A percentile compares a stretch with the other conserved stretches of the same genome.
These are phyloP conservation scores for Patella pellucida DNA, from an alignment of 2,888 invertebrate genomes.

Conservation along the genomic window DNA sequence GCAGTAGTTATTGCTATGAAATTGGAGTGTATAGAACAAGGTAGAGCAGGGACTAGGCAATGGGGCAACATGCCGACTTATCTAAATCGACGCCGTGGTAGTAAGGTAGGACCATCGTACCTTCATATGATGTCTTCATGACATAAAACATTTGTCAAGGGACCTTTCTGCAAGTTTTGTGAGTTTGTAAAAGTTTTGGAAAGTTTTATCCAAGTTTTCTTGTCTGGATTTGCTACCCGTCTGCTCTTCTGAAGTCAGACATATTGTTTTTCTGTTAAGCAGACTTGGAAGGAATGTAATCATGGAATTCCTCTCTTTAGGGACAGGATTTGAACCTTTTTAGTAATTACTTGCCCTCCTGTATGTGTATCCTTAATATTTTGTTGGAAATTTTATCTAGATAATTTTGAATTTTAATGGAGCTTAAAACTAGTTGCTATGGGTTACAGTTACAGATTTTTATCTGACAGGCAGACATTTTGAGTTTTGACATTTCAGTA, in stretches of 20 bases:
- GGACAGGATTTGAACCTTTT: too few species aligned
- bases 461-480: too few species aligned
- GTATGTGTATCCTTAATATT: too few species aligned
- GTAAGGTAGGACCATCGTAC: neutral
- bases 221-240: neutral
- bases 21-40: conserved; percentile 6
- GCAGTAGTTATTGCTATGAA: conserved; percentile 4
- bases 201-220: neutral
- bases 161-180: neutral
- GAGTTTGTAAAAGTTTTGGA: neutral
- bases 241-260: neutral
- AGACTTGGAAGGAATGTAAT: neutral
- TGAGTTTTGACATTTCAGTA: too few species aligned
- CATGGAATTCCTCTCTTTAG: neutral
- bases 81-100: neutral
- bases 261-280: neutral
- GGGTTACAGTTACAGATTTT: too few species aligned
- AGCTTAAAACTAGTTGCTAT: too few species aligned
- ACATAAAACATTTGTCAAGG: neutral
- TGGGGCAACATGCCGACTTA: conserved; percentile 4
- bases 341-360: too few species aligned
- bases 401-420: too few species aligned
- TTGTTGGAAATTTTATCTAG: too few species aligned
- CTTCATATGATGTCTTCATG: neutral
- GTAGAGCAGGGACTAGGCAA: conserved; percentile 9